Evolutionary conservation across 2,797 vertebrate species (phyloP).

Genomic region (Melanotaenia boesemani): DNA sequence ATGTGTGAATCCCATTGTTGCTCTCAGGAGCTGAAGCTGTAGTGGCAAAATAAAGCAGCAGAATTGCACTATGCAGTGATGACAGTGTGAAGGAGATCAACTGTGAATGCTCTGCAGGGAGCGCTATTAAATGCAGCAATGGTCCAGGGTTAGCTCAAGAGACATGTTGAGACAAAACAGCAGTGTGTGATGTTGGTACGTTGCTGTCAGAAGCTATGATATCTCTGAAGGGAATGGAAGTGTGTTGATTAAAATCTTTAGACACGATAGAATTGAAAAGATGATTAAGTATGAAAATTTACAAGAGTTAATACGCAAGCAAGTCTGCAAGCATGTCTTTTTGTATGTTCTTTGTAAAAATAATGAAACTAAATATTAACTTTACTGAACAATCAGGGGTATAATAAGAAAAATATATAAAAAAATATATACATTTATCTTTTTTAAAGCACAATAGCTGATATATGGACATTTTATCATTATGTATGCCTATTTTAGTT

Average conservation of each 20-base stretch:
- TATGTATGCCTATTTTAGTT: not conserved
- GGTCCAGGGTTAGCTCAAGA: constrained; percentile 52
- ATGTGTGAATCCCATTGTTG: constrained; percentile 36
- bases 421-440: not conserved
- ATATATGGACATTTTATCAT: not conserved
- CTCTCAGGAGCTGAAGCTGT: constrained; percentile 23
- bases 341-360: not conserved
- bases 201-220: constrained; percentile 16
- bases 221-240: not conserved
- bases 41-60: constrained; percentile 31
- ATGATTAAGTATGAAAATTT: not conserved
- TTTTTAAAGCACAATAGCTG: not conserved
- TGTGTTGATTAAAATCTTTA: not conserved
- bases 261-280: not conserved
- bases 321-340: not conserved
- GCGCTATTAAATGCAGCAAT: constrained; percentile 64
- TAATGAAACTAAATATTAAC: not conserved
- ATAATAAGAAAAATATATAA: not conserved
- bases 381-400: not conserved
- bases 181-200: constrained; percentile 24
- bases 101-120: constrained; percentile 50
- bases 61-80: constrained; percentile 19
- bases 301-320: not conserved
- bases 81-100: constrained; percentile 47
- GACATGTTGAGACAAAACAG: constrained; percentile 63